Evolutionary conservation across 2,113 vertebrate species (phyloP).

Genomic region (Platysteira castanea): DNA sequence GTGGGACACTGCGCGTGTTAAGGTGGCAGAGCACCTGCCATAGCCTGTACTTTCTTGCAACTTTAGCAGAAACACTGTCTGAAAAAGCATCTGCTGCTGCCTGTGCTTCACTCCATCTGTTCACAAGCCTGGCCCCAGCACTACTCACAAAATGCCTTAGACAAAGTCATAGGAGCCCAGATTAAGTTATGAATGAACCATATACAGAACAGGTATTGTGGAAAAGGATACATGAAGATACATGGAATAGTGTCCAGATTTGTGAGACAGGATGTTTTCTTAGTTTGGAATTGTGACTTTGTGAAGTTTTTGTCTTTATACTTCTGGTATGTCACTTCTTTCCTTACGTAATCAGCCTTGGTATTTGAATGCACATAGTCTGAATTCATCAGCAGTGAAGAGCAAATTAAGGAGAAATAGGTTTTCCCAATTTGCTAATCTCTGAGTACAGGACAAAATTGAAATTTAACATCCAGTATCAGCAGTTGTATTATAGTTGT

Average conservation of each 20-base stretch:
- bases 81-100: constrained; percentile 19
- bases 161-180: not conserved
- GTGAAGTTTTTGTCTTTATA: not conserved
- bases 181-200: not conserved
- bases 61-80: constrained; percentile 7
- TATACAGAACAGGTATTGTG: not conserved
- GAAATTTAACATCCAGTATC: not conserved
- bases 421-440: constrained; percentile 6
- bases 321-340: not conserved
- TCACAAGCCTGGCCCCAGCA: not conserved
- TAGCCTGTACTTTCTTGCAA: not conserved
- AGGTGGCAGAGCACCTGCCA: not conserved
- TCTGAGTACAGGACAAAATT: not conserved
- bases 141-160: not conserved
- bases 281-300: not conserved
- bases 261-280: not conserved
- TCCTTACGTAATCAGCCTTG: not conserved
- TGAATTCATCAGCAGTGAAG: not conserved
- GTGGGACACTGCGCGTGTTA: not conserved
- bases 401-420: not conserved
- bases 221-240: not conserved
- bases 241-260: not conserved
- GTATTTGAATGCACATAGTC: not conserved
- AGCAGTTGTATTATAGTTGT: not conserved
- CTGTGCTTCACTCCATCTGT: constrained; percentile 10